Evolutionary conservation across 2,797 vertebrate species (phyloP), one percentile per base, ranked within the genome.

Genomic region (Sorex maritimensis): DNA sequence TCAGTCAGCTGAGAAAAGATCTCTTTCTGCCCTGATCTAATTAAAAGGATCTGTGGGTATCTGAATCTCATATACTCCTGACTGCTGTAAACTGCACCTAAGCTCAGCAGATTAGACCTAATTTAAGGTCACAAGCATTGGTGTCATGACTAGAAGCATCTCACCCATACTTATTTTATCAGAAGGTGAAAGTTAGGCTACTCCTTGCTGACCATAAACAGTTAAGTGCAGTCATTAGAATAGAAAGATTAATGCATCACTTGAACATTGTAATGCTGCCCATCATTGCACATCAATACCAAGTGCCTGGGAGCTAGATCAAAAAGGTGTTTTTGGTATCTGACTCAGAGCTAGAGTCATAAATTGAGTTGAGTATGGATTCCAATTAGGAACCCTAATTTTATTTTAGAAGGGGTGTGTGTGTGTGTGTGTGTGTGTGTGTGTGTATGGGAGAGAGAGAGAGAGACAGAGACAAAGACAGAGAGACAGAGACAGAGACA

Each of bases 241-340:
- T 34, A 86, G 88, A 93, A 94, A 91, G 63, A 26, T 30, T 49
- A 69, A 61, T 0, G 63, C 86, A 17, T 88, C 78, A 69, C 87
- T 79, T 79, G 85, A 93, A n/a, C 81, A 88, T 69, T 87, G 12
- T 44, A 58, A n/a, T 26, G 81, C 74, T 89, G 93, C 58, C 63
- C 58, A 68, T 61, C 26, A 2, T 0, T 38, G 23, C 8, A 65
- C 55, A 77, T 87, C 90, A 63, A 67, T 46, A 83, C 52, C 10
- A 21, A 9, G 52, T 28, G 77, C 85, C 92, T 68, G 77, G 87
- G 92, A 95, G 77, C 71, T 81, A 89, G 86, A 61, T 5, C 82
- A 86, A 58, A 96, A 89, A 94, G 86, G 92, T 95, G 81, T 91
- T 89, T 81, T 85, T 75, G 71, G 88, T 55, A 8, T 93, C 86